Evolutionary conservation across 2,888 invertebrate species (phyloP).

Genomic region (Microctonus aethiopoides): DNA sequence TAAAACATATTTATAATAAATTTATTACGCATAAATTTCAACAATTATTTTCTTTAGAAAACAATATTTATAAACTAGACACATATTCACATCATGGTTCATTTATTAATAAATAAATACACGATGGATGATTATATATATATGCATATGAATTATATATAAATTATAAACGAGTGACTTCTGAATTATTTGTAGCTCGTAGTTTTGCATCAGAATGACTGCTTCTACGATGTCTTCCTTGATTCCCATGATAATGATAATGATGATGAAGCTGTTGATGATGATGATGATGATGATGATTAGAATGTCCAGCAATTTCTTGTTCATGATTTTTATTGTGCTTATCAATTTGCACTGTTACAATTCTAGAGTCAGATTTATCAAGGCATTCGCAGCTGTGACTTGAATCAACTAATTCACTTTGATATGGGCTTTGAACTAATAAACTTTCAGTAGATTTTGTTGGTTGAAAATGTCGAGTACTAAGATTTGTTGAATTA

Average conservation of each 20-base stretch:
- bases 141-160: slow-evolving; percentile 2
- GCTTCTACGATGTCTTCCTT: slow-evolving; percentile 59
- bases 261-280: slow-evolving; percentile 39
- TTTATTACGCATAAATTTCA: no score
- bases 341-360: slow-evolving; percentile 58
- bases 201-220: slow-evolving; percentile 62
- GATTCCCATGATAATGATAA: slow-evolving; percentile 36
- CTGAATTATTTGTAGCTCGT: slow-evolving; percentile 49
- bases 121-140: background rate
- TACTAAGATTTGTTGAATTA: slow-evolving; percentile 64
- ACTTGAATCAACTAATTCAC: slow-evolving; percentile 66
- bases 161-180: slow-evolving; percentile 53
- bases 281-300: slow-evolving; percentile 41
- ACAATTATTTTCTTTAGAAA: no score
- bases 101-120: background rate
- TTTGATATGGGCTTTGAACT: slow-evolving; percentile 75
- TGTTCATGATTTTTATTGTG: slow-evolving; percentile 50
- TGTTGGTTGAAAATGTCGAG: slow-evolving; percentile 74
- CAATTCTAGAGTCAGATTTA: slow-evolving; percentile 50
- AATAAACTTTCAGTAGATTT: slow-evolving; percentile 86
- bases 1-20: no score
- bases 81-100: no score
- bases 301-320: slow-evolving; percentile 13
- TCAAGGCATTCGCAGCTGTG: slow-evolving; percentile 80
- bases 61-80: no score